A percentile compares a stretch with the other conserved stretches of the same genome.
Evolutionary conservation across 2,113 vertebrate species (phyloP).

Genomic region (Engraulis encrasicolus): DNA sequence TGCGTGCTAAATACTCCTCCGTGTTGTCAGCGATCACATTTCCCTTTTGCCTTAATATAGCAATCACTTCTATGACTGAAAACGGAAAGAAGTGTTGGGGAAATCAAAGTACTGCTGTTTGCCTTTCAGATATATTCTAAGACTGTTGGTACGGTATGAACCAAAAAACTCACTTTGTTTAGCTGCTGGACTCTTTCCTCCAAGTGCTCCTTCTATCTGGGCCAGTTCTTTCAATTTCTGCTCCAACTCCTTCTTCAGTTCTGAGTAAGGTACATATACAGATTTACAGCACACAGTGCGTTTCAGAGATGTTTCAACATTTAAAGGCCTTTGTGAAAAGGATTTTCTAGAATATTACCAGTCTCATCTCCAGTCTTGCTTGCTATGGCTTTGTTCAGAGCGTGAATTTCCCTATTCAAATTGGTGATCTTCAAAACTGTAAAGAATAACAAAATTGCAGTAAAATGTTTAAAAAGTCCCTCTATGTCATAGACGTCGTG

Average conservation of each 20-base stretch:
- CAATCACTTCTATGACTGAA: not conserved
- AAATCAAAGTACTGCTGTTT: no score
- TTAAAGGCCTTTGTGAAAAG: not conserved
- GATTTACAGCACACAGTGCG: no score
- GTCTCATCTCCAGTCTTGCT: not conserved
- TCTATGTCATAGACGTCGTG: not conserved
- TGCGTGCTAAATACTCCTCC: not conserved
- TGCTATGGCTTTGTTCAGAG: not conserved
- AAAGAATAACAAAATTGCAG: not conserved
- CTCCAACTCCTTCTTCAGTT: constrained; percentile 46
- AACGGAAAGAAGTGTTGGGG: not conserved
- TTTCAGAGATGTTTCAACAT: no score
- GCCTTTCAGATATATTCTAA: not conserved
- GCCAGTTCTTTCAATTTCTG: constrained; percentile 30
- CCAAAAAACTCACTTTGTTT: constrained; percentile 42
- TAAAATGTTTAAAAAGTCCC: no score
- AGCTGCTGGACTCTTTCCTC: not conserved
- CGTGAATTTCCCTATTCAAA: not conserved
- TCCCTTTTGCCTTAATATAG: not conserved
- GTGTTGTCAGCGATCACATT: not conserved
- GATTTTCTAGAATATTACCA: not conserved
- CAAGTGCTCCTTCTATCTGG: not conserved
- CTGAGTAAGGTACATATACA: constrained; percentile 34
- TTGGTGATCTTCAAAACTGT: not conserved
- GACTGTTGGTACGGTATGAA: not conserved